Evolutionary conservation across 2,888 invertebrate genomes (phyloP).

Genomic region (Teleogryllus oceanicus): DNA sequence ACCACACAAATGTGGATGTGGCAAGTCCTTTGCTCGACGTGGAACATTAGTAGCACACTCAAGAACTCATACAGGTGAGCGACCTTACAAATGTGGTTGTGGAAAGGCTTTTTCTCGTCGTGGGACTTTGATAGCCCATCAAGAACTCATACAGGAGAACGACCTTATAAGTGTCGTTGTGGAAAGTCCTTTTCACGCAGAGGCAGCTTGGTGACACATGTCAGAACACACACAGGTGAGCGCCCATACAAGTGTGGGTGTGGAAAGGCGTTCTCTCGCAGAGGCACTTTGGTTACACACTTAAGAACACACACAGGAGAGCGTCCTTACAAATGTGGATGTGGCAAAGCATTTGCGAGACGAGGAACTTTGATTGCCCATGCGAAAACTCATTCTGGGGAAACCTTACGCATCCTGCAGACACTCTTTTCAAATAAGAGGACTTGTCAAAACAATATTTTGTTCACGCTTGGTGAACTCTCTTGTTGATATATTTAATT

Average conservation of each 20-base stretch:
- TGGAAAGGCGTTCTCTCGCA: neutral
- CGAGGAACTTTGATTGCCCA: neutral
- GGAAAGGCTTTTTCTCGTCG: neutral
- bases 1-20: neutral
- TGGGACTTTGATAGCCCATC: neutral
- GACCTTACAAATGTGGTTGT: neutral
- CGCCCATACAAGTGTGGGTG: neutral
- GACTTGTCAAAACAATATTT: neutral
- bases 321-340: constrained; percentile 1
- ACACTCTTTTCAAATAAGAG: neutral
- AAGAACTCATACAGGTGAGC: neutral
- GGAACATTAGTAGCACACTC: neutral
- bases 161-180: neutral
- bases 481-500: neutral
- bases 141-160: neutral
- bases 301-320: constrained; percentile 1
- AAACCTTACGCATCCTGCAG: neutral
- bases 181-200: constrained; percentile 1
- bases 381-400: neutral
- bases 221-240: constrained; percentile 2
- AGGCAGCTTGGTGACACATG: constrained; percentile 18
- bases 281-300: neutral
- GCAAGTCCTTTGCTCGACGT: neutral
- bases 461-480: neutral
- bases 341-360: neutral